Conservation (phyloP, 2,888 invertebrate genomes). For the Chrysina gloriosa region DNA sequence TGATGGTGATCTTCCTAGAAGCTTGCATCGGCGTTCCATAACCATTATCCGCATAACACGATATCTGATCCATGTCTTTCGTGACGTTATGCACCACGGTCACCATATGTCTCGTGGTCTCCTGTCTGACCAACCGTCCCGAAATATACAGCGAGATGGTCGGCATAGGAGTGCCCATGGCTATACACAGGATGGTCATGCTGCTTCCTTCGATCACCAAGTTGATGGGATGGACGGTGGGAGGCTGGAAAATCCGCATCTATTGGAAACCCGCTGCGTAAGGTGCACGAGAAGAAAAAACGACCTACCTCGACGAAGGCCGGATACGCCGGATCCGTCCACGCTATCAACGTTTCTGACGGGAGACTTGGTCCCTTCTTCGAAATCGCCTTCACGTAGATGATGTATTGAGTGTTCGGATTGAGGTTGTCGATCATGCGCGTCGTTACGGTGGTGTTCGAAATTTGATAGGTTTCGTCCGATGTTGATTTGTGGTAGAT, state of each 20-base stretch:
- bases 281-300: background rate
- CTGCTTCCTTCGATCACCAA: constrained; percentile 86
- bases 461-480: constrained; percentile 71
- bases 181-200: constrained; percentile 87
- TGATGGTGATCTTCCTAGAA: constrained; percentile 81
- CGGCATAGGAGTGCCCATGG: constrained; percentile 87
- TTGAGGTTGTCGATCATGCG: constrained; percentile 77
- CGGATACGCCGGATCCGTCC: constrained; percentile 89
- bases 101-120: constrained; percentile 86
- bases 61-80: constrained; percentile 85
- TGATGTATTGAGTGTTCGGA: constrained; percentile 85
- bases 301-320: constrained; percentile 83
- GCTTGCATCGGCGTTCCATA: constrained; percentile 90
- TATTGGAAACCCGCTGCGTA: constrained; percentile 1
- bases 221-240: constrained; percentile 85
- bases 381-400: constrained; percentile 79
- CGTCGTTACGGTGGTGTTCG: constrained; percentile 77
- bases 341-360: constrained; percentile 85
- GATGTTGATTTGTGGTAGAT: constrained; percentile 77
- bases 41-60: constrained; percentile 90
- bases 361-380: constrained; percentile 79
- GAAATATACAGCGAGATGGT: constrained; percentile 86
- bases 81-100: constrained; percentile 88
- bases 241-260: constrained; percentile 69
- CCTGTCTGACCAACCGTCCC: constrained; percentile 82